A percentile compares a stretch with the other conserved stretches of the same genome.
Evolutionary conservation across 2,113 vertebrate species (phyloP).

Genomic region (Hippopotamus amphibius): DNA sequence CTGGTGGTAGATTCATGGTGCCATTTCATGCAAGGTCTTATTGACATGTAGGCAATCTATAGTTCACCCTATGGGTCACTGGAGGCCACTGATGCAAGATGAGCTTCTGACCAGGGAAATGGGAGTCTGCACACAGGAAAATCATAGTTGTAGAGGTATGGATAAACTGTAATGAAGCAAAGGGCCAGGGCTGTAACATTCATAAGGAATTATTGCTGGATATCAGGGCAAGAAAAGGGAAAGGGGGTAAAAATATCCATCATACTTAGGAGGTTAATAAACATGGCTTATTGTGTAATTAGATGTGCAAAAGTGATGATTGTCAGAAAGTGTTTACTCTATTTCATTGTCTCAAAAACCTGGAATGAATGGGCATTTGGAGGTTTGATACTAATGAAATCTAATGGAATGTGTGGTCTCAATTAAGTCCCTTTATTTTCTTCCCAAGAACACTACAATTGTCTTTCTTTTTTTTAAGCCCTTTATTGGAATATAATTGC

Average conservation of each 20-base stretch:
- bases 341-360: neutral
- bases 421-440: neutral
- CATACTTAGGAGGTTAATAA: neutral
- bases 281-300: neutral
- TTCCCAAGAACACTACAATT: neutral
- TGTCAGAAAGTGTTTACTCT: neutral
- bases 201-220: neutral
- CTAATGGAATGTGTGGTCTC: neutral
- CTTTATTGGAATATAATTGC: too few relatives aligned
- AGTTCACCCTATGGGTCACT: neutral
- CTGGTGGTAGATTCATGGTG: neutral
- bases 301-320: neutral
- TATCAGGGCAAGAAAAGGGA: neutral
- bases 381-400: neutral
- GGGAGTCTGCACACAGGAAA: neutral
- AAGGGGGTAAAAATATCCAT: neutral
- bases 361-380: neutral
- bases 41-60: neutral
- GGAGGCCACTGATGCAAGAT: neutral
- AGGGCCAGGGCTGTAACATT: neutral
- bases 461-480: too few relatives aligned
- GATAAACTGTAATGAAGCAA: neutral
- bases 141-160: neutral
- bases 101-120: neutral
- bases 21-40: neutral